A percentile compares a stretch with the other conserved stretches of the same genome.
Evolutionary conservation across 2,113 vertebrate genomes (phyloP).

Genomic region (Hystrix brachyura): DNA sequence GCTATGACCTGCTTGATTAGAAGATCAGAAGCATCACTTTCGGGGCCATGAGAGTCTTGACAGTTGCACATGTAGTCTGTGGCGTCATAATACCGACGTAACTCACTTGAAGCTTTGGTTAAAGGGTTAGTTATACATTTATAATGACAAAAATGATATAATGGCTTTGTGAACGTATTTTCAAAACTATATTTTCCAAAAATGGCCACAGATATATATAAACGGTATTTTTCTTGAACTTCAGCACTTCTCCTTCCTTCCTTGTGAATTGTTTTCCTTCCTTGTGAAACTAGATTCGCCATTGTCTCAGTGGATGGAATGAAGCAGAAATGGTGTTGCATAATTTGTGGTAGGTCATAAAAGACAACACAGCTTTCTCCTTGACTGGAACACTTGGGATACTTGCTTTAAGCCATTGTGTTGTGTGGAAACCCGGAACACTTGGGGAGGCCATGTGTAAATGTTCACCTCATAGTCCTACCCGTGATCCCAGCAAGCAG

Average conservation of each 20-base stretch:
- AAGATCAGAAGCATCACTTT: background rate
- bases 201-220: background rate
- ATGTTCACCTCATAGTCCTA: background rate
- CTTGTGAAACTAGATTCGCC: background rate
- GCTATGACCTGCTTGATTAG: background rate
- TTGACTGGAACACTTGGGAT: background rate
- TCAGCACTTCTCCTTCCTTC: background rate
- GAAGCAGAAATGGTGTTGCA: background rate
- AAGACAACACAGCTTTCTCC: background rate
- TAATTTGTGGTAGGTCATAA: background rate
- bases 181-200: background rate
- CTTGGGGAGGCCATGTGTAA: background rate
- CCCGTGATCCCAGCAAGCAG: background rate
- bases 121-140: background rate
- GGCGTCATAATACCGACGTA: background rate
- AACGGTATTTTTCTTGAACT: background rate
- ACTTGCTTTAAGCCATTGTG: background rate
- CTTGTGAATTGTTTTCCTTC: background rate
- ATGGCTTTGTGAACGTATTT: background rate
- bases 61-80: background rate
- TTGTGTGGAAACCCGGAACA: background rate
- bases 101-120: background rate
- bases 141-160: background rate
- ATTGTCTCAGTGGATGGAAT: background rate
- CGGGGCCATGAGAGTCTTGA: background rate